These are phyloP conservation scores for Limnothrissa miodon DNA, from an alignment of 2,113 vertebrate genomes.

Conservation along the genomic window DNA sequence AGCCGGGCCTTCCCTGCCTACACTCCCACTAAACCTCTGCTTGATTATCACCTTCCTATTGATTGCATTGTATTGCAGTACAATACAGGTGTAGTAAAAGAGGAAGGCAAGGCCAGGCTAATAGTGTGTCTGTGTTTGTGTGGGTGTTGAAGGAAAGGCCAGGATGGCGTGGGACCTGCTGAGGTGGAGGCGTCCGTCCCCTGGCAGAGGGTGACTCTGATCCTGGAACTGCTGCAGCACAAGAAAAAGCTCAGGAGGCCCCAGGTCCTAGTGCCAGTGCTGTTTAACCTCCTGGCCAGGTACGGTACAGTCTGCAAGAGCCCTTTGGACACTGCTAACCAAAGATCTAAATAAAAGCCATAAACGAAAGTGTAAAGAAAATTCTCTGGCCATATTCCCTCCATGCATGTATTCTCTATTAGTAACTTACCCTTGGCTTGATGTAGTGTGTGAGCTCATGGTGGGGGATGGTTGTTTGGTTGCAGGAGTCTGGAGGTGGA, in stretches of 20 bases:
- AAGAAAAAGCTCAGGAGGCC: constrained; percentile 91
- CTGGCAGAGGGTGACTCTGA: constrained; percentile 86
- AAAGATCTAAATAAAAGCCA: neutral
- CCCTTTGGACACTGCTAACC: neutral
- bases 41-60: too few species aligned
- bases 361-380: too few species aligned
- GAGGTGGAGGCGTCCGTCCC: constrained; percentile 64
- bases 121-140: neutral
- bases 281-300: constrained; percentile 89
- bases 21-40: too few species aligned
- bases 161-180: constrained; percentile 50
- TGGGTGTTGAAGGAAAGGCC: constrained; percentile 71
- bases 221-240: constrained; percentile 92
- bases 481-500: constrained; percentile 80
- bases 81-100: too few species aligned
- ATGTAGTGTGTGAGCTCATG: too few species aligned
- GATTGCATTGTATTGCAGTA: too few species aligned
- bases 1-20: too few species aligned
- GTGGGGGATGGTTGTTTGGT: neutral
- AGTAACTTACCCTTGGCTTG: neutral
- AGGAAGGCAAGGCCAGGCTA: too few species aligned
- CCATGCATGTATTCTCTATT: neutral
- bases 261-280: constrained; percentile 78
- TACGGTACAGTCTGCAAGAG: constrained; percentile 47
- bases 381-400: too few species aligned